Evolutionary conservation across 2,113 vertebrate species (phyloP).

Genomic region (Macrotis lagotis): DNA sequence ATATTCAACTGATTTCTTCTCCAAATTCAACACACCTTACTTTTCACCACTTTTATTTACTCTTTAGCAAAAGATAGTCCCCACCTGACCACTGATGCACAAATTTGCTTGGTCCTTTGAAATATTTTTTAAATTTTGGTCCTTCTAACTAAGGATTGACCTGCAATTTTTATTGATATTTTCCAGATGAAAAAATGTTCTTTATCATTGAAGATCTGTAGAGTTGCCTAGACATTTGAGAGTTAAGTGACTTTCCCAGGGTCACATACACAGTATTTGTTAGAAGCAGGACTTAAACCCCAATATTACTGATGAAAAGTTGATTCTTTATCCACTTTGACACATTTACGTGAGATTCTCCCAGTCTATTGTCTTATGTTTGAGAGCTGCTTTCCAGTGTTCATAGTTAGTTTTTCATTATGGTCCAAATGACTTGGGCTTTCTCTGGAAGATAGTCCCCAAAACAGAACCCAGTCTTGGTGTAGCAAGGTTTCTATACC

Average conservation of each 20-base stretch:
- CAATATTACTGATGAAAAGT: neutral
- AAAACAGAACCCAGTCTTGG: neutral
- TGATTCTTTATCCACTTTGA: neutral
- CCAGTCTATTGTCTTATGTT: neutral
- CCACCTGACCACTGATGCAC: neutral
- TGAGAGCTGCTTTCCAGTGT: neutral
- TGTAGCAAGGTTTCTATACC: neutral
- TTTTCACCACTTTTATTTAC: neutral
- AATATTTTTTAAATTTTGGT: neutral
- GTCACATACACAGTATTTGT: neutral
- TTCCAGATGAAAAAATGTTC: neutral
- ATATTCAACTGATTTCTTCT: neutral
- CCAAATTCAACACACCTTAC: neutral
- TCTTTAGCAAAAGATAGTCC: neutral
- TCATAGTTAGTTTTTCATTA: neutral
- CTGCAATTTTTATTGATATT: neutral
- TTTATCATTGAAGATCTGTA: neutral
- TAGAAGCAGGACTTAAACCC: neutral
- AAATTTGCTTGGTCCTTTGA: neutral
- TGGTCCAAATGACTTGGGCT: neutral
- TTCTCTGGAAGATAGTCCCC: neutral
- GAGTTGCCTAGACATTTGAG: neutral
- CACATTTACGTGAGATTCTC: neutral
- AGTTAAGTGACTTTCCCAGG: neutral
- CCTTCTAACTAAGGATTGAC: neutral